Evolutionary conservation across 2,113 vertebrate species (phyloP).

Genomic region (Fulica atra): DNA sequence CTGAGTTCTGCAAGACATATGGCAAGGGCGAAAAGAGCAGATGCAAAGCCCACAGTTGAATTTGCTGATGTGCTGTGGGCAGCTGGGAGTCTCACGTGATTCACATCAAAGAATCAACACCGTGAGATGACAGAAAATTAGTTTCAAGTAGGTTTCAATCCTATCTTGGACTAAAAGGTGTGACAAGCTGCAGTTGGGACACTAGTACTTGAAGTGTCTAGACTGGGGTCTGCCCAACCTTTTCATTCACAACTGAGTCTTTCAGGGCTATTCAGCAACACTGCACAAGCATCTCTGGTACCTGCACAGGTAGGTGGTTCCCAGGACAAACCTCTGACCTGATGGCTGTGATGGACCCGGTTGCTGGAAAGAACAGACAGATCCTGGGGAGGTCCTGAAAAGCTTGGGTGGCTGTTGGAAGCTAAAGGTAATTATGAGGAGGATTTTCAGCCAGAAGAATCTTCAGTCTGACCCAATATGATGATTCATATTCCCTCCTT

Average conservation of each 20-base stretch:
- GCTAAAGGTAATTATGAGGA: background rate
- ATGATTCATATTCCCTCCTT: background rate
- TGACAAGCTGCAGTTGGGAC: background rate
- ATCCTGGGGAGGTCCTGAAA: background rate
- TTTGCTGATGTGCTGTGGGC: background rate
- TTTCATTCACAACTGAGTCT: background rate
- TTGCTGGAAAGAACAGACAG: background rate
- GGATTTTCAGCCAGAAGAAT: background rate
- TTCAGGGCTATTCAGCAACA: background rate
- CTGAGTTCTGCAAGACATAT: background rate
- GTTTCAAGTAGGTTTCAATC: background rate
- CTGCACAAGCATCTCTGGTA: background rate
- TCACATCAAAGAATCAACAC: background rate
- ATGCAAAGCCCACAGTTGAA: background rate
- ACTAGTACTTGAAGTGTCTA: background rate
- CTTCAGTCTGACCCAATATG: background rate
- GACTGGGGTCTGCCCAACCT: background rate
- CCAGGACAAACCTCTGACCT: background rate
- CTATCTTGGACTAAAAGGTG: background rate
- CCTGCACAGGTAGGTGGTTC: background rate
- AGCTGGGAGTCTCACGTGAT: fast-evolving
- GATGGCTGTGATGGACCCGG: background rate
- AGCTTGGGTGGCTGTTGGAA: background rate
- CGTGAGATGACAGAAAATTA: background rate
- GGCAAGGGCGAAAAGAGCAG: background rate